Evolutionary conservation across 2,113 vertebrate species (phyloP).

Genomic region (Alectura lathami): DNA sequence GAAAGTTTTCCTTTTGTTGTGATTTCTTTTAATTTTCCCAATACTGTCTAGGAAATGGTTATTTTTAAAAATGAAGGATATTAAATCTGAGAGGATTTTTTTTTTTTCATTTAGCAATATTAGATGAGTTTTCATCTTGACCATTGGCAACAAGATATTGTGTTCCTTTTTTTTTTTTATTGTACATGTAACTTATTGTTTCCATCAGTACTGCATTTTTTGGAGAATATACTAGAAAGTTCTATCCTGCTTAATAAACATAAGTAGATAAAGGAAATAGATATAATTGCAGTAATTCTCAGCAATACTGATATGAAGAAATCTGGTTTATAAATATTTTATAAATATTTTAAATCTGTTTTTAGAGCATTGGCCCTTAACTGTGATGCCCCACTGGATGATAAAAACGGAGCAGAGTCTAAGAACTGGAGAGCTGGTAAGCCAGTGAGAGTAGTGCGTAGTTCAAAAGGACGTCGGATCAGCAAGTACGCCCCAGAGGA

Average conservation of each 20-base stretch:
- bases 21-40: slow-evolving; percentile 31
- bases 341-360: slow-evolving; percentile 66
- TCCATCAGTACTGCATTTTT: background rate
- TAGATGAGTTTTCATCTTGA: background rate
- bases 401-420: slow-evolving; percentile 97
- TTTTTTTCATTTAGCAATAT: background rate
- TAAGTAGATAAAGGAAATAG: slow-evolving; percentile 54
- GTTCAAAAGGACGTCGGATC: slow-evolving; percentile 96
- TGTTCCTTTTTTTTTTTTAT: slow-evolving; percentile 47
- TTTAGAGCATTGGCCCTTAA: slow-evolving; percentile 96
- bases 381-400: slow-evolving; percentile 95
- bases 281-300: background rate
- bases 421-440: slow-evolving; percentile 98
- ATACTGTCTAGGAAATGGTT: slow-evolving; percentile 31
- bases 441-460: slow-evolving; percentile 95
- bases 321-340: slow-evolving; percentile 53
- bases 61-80: background rate
- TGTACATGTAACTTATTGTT: background rate
- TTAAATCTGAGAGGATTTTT: background rate
- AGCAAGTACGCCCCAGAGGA: slow-evolving; percentile 99
- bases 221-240: background rate
- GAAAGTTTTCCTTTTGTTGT: background rate
- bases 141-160: slow-evolving; percentile 25
- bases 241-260: slow-evolving; percentile 56
- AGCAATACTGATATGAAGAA: background rate